Conservation (phyloP, 2,888 invertebrate species). For the Melanotus villosus region DNA sequence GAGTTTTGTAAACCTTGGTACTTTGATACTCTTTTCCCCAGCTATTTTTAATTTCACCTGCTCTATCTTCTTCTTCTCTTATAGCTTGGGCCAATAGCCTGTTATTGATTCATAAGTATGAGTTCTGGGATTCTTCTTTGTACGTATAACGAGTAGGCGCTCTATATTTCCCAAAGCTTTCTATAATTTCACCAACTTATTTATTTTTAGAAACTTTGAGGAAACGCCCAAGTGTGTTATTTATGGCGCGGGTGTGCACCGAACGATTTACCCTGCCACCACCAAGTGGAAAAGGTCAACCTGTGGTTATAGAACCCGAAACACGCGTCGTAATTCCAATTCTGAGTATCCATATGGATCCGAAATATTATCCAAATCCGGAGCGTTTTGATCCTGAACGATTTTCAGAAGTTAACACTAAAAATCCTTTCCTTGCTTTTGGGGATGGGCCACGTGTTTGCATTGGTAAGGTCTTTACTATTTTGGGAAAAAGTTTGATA, state of each 20-base stretch:
- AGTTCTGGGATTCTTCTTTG: no score
- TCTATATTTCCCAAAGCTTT: no score
- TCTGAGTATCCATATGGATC: conserved; percentile 49
- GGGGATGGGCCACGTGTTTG: conserved; percentile 61
- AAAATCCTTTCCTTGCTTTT: conserved; percentile 58
- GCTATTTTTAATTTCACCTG: no score
- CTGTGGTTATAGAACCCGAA: conserved; percentile 48
- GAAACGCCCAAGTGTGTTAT: conserved; percentile 55
- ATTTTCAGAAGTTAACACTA: conserved; percentile 56
- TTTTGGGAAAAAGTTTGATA: no score
- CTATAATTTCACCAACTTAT: no score
- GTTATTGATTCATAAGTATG: no score
- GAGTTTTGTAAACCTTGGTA: no score
- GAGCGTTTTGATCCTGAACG: conserved; percentile 51
- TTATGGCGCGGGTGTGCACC: conserved; percentile 51
- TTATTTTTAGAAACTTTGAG: conserved; percentile 58
- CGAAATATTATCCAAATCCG: conserved; percentile 50
- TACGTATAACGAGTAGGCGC: no score
- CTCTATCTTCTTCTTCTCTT: no score
- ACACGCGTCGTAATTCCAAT: conserved; percentile 50
- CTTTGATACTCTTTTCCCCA: no score
- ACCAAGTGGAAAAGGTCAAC: conserved; percentile 53
- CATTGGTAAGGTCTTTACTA: conserved; percentile 58
- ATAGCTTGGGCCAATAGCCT: no score
- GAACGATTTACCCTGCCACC: conserved; percentile 49